These are phyloP conservation scores for Rachycentron canadum DNA, from an alignment of 2,797 vertebrate species.

Conservation along the genomic window DNA sequence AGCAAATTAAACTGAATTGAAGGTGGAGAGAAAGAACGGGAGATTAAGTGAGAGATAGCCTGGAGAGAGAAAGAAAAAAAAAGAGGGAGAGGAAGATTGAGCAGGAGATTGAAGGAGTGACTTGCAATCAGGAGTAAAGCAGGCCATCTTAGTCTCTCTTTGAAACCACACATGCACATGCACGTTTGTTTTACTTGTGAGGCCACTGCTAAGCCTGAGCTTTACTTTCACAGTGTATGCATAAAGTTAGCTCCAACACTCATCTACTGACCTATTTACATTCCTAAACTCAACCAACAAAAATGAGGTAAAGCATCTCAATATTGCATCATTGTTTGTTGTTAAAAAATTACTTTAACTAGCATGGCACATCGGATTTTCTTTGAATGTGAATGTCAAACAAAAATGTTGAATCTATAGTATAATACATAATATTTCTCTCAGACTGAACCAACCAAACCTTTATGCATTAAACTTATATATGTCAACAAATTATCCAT, in stretches of 20 bases:
- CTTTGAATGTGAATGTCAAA: neutral
- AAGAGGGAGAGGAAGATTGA: conserved; percentile 35
- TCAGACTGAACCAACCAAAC: too few relatives aligned
- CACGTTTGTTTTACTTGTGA: conserved; percentile 18
- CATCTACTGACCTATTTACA: neutral
- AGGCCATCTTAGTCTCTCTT: conserved; percentile 36
- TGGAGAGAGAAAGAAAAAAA: conserved; percentile 24
- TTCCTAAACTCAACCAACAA: neutral
- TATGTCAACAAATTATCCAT: too few relatives aligned
- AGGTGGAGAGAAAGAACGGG: conserved; percentile 61
- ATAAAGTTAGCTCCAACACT: conserved; percentile 1
- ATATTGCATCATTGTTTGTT: neutral
- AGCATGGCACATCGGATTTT: neutral
- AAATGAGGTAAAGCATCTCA: neutral
- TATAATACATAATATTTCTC: too few relatives aligned
- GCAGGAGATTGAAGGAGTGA: conserved; percentile 49
- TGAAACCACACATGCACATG: conserved; percentile 20
- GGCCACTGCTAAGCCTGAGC: conserved; percentile 4
- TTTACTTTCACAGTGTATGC: conserved; percentile 5
- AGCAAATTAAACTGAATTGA: conserved; percentile 77
- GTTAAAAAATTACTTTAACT: too few relatives aligned
- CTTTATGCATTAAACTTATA: too few relatives aligned
- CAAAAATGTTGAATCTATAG: neutral
- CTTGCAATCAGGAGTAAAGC: conserved; percentile 56
- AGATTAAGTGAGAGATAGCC: conserved; percentile 68